Evolutionary conservation across 2,797 vertebrate genomes (phyloP), one percentile per base, ranked within the genome.

Genomic region (Thamnophis elegans): DNA sequence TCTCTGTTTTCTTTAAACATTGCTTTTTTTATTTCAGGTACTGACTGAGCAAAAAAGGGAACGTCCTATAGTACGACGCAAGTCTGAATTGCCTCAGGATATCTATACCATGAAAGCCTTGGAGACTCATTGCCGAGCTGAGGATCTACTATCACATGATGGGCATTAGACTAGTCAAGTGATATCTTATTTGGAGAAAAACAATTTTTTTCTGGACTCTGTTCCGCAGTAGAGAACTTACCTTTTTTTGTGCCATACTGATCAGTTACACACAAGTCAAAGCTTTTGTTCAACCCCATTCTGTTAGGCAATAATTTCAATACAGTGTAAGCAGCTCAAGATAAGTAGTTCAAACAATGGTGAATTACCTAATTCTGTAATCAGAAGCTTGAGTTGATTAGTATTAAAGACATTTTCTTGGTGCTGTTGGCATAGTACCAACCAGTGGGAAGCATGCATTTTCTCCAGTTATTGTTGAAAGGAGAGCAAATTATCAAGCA

Each of bases 11-110:
- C 36, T 53, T 88, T 13, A 68, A 73, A 60, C n/a, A 0, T 94
- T 95, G 89, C 95, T 0, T 96, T 97, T 68, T 88, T 95, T 25
- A 82, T 96, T 96, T 91, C 97, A 99, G 99, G 97, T 98, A 96
- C 98, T 98, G 96, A 98, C 98, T 96, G 99, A 99, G 91, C 98
- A 97, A 97, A 98, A 98, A 97, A 99, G 98, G 97, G 99, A 99
- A 96, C 98, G 98, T 96, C 97, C 98, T 78, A 98, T 99, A 95
- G 97, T 98, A 96, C 98, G 99, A 96, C 98, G 98, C 97, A 99
- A 99, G 97, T 99, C 99, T 92, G 99, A 99, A 98, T 98, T 99
- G 98, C 99, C 99, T 98, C 99, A 99, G 99, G 99, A 99, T 98
- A 99, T 98, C 97, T 99, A 98, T 98, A 99, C 99, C 98, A 98